Evolutionary conservation across 1,140 invertebrate genomes (phyloP).

Genomic region (Lasioglossum albipes): DNA sequence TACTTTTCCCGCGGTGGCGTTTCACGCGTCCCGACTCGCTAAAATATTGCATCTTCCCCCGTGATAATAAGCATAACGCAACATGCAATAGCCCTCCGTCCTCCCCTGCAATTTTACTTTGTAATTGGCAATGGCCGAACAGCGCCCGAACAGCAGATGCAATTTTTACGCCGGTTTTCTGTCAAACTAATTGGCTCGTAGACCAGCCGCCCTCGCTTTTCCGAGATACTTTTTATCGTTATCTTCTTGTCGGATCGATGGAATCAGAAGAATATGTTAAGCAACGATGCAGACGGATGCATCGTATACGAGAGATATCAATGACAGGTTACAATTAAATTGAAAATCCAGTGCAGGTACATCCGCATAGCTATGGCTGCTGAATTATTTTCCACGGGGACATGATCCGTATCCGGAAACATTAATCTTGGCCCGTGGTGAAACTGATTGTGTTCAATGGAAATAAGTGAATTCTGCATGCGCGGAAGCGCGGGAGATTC

Average conservation of each 20-base stretch:
- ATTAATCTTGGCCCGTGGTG: neutral
- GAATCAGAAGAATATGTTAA: slow-evolving; percentile 3
- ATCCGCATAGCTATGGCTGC: neutral
- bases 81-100: neutral
- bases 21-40: slow-evolving; percentile 10
- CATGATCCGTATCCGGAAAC: neutral
- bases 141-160: neutral
- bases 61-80: slow-evolving; percentile 9
- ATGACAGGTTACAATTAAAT: slow-evolving; percentile 16
- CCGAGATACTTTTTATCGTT: neutral
- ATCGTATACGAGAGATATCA: neutral
- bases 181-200: slow-evolving; percentile 16
- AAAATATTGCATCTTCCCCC: slow-evolving; percentile 19
- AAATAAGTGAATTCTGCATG: neutral
- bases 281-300: neutral
- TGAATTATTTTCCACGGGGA: neutral
- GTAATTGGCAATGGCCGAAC: slow-evolving; percentile 28
- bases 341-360: neutral
- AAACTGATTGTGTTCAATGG: neutral
- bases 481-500: neutral
- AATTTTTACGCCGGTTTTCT: neutral
- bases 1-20: slow-evolving; percentile 1
- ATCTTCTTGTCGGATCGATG: neutral
- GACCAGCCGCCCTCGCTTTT: neutral
- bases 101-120: neutral